phyloP scores from a whole-genome alignment of 2,888 invertebrate genomes.

The Torymus auratus region DNA sequence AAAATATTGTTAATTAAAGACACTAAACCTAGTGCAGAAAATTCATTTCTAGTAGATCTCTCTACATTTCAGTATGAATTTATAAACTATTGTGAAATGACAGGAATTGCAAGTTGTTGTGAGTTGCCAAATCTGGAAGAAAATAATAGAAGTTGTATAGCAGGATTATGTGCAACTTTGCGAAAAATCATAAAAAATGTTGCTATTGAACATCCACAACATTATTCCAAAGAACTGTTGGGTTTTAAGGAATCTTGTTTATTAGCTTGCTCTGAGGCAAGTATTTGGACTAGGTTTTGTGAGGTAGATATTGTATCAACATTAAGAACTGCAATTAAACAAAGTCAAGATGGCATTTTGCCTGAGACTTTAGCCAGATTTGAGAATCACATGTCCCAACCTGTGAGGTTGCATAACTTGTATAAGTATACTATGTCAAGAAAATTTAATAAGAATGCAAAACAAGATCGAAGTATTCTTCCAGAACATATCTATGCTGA shows the following conservation, averaged over 20 bases:
- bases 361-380: conserved; percentile 87
- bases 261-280: conserved; percentile 89
- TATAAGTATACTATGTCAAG: conserved; percentile 78
- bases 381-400: conserved; percentile 90
- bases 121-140: conserved; percentile 82
- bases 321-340: conserved; percentile 37
- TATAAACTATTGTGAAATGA: conserved; percentile 73
- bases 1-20: conserved; percentile 77
- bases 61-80: conserved; percentile 72
- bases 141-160: conserved; percentile 81
- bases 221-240: conserved; percentile 79
- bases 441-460: conserved; percentile 77
- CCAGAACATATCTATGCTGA: conserved; percentile 88
- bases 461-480: conserved; percentile 63
- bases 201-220: conserved; percentile 65
- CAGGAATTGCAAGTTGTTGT: conserved; percentile 76
- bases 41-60: conserved; percentile 71
- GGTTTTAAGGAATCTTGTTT: conserved; percentile 90
- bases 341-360: conserved; percentile 73
- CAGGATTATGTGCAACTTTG: conserved; percentile 87
- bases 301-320: conserved; percentile 86
- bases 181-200: conserved; percentile 80
- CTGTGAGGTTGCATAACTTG: conserved; percentile 90
- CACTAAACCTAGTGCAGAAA: conserved; percentile 61
- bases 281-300: conserved; percentile 95